Evolutionary conservation across 2,113 vertebrate genomes (phyloP).

Genomic region (Tragelaphus buxtoni): DNA sequence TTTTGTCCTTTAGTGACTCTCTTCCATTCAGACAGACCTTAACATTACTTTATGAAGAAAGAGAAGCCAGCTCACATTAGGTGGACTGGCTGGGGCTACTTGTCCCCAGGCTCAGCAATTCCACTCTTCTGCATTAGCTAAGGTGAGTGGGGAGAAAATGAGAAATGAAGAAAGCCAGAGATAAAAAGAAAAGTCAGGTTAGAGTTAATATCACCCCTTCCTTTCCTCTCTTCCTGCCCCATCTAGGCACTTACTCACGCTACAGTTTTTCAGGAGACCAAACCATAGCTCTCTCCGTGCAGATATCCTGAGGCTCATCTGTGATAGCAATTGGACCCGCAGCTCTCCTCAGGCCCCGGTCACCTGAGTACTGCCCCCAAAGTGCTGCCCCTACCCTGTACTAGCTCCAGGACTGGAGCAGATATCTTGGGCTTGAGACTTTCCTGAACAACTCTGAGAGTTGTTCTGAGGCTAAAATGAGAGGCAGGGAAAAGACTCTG

Average conservation of each 20-base stretch:
- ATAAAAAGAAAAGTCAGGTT: not conserved
- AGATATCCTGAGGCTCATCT: not conserved
- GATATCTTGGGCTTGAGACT: not conserved
- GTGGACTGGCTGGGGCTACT: not conserved
- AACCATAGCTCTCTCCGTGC: fast-evolving
- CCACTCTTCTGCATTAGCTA: not conserved
- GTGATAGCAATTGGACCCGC: not conserved
- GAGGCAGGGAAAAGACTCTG: not conserved
- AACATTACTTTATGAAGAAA: not conserved
- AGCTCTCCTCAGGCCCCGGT: too few relatives aligned
- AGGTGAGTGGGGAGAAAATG: not conserved
- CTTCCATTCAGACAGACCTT: not conserved
- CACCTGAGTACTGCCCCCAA: not conserved
- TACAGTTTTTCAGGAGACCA: not conserved
- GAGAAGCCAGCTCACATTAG: not conserved
- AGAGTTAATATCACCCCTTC: not conserved
- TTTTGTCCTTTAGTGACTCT: not conserved
- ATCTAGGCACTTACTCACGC: not conserved
- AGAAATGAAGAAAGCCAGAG: not conserved
- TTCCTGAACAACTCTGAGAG: not conserved
- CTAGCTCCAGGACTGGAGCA: not conserved
- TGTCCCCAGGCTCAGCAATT: not conserved
- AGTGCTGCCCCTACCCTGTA: not conserved
- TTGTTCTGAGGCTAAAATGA: not conserved
- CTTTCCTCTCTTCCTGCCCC: not conserved